Conservation (phyloP, 1,140 invertebrate genomes). For the Coenobita brevimanus region DNA sequence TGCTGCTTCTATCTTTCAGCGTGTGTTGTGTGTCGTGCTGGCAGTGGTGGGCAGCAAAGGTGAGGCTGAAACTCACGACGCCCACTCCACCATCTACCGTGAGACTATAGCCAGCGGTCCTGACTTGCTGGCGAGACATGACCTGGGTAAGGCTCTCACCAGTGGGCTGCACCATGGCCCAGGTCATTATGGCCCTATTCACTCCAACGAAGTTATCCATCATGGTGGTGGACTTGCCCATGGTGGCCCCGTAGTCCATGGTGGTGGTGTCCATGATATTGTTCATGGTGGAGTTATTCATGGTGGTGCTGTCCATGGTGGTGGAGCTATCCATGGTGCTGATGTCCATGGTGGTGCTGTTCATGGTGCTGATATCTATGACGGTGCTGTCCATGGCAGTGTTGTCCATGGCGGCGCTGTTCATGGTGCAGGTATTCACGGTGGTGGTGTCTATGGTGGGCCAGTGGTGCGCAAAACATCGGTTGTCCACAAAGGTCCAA, state of each 20-base stretch:
- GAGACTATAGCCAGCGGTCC: slow-evolving; percentile 3
- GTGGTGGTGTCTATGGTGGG: neutral
- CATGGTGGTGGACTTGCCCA: neutral
- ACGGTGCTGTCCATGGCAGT: neutral
- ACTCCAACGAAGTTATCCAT: neutral
- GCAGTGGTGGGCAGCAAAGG: neutral
- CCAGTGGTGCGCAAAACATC: neutral
- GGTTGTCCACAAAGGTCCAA: neutral
- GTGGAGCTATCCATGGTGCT: too few species aligned
- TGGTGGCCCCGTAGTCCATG: neutral
- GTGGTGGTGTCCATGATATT: neutral
- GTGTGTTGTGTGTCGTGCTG: slow-evolving; percentile 7
- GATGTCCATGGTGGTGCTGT: neutral
- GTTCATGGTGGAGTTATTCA: neutral
- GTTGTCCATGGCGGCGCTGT: neutral
- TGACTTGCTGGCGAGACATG: too few species aligned
- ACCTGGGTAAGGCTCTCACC: too few species aligned
- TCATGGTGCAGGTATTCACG: neutral
- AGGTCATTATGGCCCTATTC: neutral
- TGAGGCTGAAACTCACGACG: neutral
- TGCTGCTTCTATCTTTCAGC: slow-evolving; percentile 15
- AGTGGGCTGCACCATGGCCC: neutral
- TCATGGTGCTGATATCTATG: neutral
- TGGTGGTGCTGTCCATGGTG: neutral
- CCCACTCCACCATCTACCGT: slow-evolving; percentile 16